Evolutionary conservation across 2,888 invertebrate species (phyloP).

Genomic region (Dichetophora obliterata): DNA sequence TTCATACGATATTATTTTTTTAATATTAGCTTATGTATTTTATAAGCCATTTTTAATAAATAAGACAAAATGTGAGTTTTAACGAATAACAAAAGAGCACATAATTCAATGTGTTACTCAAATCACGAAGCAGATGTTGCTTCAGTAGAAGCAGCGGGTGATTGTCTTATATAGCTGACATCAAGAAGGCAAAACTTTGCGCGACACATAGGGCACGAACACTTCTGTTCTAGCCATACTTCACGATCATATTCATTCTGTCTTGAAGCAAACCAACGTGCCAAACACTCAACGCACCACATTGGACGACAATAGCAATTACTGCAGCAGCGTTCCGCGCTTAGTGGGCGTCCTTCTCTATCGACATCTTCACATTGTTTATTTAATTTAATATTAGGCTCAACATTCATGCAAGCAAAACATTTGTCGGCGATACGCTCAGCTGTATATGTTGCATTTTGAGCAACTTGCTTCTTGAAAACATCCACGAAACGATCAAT

Average conservation of each 20-base stretch:
- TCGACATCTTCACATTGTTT: constrained; percentile 76
- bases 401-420: constrained; percentile 88
- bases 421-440: constrained; percentile 86
- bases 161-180: constrained; percentile 73
- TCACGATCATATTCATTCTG: constrained; percentile 79
- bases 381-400: constrained; percentile 83
- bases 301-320: constrained; percentile 85
- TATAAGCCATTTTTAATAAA: constrained; percentile 20
- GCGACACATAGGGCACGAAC: constrained; percentile 90
- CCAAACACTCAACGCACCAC: constrained; percentile 91
- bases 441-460: constrained; percentile 76
- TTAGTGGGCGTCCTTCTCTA: constrained; percentile 66
- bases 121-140: constrained; percentile 10
- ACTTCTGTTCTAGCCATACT: constrained; percentile 85
- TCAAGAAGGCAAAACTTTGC: constrained; percentile 88
- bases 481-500: constrained; percentile 87
- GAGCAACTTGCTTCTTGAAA: constrained; percentile 81
- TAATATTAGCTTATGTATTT: neutral
- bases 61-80: neutral
- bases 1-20: constrained; percentile 11
- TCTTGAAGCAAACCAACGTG: constrained; percentile 88
- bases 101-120: neutral
- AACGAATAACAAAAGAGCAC: neutral
- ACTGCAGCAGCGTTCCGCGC: constrained; percentile 66
- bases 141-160: neutral